Evolutionary conservation across 64 coral and sea anemone genomes (phyloP).

Genomic region (Pocillopora verrucosa): DNA sequence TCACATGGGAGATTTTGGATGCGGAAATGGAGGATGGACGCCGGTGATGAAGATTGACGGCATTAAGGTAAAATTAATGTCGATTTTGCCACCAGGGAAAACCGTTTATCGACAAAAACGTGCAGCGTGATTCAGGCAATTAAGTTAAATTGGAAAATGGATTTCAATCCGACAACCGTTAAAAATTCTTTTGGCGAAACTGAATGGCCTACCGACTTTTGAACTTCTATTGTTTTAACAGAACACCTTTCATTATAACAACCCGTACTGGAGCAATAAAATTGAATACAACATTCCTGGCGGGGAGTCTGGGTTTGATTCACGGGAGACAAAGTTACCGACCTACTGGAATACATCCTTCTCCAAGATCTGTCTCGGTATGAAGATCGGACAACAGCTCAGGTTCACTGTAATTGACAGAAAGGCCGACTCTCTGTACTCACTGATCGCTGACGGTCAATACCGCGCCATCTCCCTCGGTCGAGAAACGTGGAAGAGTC

Average conservation of each 20-base stretch:
- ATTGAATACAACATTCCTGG: slow-evolving; percentile 35
- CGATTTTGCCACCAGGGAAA: no score
- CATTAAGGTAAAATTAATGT: no score
- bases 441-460: slow-evolving; percentile 13
- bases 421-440: slow-evolving; percentile 19
- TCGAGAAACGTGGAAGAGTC: slow-evolving; percentile 11
- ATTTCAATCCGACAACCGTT: no score
- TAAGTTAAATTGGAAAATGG: no score
- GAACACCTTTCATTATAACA: slow-evolving; percentile 26
- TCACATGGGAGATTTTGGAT: not conserved
- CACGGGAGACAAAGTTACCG: slow-evolving; percentile 56
- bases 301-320: slow-evolving; percentile 61
- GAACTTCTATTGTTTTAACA: no score
- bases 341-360: slow-evolving; percentile 73
- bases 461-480: not conserved
- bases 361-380: slow-evolving; percentile 66
- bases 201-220: no score
- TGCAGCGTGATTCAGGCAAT: no score
- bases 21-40: slow-evolving; percentile 2
- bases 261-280: slow-evolving; percentile 51
- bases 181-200: no score
- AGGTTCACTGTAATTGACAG: slow-evolving; percentile 11
- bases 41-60: slow-evolving; percentile 7
- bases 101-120: no score
- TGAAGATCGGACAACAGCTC: slow-evolving; percentile 29